Conservation (phyloP, 2,113 vertebrate genomes). For the Cepphus grylle region DNA sequence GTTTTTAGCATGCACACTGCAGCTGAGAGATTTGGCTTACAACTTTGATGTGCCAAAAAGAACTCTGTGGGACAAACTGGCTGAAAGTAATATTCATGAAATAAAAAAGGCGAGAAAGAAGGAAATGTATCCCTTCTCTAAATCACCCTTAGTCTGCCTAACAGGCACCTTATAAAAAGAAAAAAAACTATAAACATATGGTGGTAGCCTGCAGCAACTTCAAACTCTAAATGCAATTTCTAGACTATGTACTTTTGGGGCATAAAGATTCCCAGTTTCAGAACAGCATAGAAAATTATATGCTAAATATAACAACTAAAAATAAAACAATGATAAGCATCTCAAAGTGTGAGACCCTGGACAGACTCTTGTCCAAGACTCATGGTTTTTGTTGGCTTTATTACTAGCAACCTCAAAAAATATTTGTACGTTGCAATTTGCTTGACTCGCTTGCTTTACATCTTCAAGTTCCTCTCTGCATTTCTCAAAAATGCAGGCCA, state of each 20-base stretch:
- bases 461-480: not conserved
- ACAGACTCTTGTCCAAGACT: not conserved
- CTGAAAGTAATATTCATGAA: slow-evolving; percentile 5
- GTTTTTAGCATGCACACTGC: slow-evolving; percentile 5
- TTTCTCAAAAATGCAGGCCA: not conserved
- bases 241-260: not conserved
- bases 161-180: not conserved
- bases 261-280: not conserved
- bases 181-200: not conserved
- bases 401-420: not conserved
- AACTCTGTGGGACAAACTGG: not conserved
- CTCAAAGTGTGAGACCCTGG: not conserved
- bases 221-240: slow-evolving; percentile 39
- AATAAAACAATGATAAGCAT: not conserved
- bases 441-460: not conserved
- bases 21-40: not conserved
- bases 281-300: not conserved
- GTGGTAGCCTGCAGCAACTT: slow-evolving; percentile 40
- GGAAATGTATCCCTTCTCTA: not conserved
- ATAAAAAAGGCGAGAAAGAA: not conserved
- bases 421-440: not conserved
- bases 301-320: not conserved
- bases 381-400: not conserved
- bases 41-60: not conserved
- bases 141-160: not conserved